Conservation (phyloP, 2,797 vertebrate genomes). For the Epinephelus malabaricus region DNA sequence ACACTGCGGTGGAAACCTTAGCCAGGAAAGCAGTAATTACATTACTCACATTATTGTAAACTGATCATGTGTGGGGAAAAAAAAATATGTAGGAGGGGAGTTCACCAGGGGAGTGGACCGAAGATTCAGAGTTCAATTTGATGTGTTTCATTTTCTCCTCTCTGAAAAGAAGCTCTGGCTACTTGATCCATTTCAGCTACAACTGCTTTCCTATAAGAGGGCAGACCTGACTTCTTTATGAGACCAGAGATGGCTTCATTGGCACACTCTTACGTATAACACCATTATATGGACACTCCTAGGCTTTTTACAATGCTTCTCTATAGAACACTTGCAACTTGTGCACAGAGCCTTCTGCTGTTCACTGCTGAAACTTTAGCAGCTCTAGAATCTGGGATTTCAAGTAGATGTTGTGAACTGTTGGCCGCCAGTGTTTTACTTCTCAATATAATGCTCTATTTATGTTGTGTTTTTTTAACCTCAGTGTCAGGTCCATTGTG, state of each 20-base stretch:
- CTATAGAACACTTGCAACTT: constrained; percentile 1
- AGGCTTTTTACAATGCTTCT: constrained; percentile 1
- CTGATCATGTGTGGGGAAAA: constrained; percentile 47
- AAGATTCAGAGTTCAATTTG: constrained; percentile 32
- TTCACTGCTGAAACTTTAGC: neutral
- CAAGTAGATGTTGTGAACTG: neutral
- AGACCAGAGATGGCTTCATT: constrained; percentile 22
- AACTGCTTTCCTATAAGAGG: constrained; percentile 10
- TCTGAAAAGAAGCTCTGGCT: constrained; percentile 37
- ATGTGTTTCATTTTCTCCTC: constrained; percentile 51
- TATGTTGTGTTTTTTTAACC: neutral
- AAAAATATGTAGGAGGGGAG: constrained; percentile 26
- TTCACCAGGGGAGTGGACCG: constrained; percentile 20
- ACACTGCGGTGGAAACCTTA: constrained; percentile 42
- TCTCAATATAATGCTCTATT: neutral
- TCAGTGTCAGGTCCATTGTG: neutral
- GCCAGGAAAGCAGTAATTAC: constrained; percentile 49
- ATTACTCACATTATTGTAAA: constrained; percentile 66
- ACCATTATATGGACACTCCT: constrained; percentile 22
- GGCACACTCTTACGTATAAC: constrained; percentile 15
- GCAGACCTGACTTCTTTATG: constrained; percentile 20
- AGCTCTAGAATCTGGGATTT: neutral
- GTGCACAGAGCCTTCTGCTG: neutral
- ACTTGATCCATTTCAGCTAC: constrained; percentile 50
- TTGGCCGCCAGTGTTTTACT: neutral